Conservation (phyloP, 1,140 invertebrate genomes). For the Anastatus disparis region DNA sequence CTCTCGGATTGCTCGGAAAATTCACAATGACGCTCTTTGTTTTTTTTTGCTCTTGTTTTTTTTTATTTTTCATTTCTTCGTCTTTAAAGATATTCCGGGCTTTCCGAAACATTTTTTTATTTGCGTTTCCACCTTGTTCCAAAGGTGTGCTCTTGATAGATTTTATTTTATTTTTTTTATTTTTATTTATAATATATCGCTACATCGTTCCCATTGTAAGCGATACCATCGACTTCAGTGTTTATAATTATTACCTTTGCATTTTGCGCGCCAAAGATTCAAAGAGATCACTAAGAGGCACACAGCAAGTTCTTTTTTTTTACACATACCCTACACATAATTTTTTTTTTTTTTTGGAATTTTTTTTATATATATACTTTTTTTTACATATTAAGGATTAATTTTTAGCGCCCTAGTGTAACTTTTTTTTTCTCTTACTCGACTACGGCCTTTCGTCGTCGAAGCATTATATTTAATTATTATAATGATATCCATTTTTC, state of each 20-base stretch:
- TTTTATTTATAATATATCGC: constrained; percentile 20
- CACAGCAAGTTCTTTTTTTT: constrained; percentile 12
- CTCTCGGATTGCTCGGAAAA: constrained; percentile 20
- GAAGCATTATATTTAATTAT: constrained; percentile 1
- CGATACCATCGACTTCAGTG: constrained; percentile 14
- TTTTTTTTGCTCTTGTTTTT: background rate
- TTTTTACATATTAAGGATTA: constrained; percentile 9
- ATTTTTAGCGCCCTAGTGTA: constrained; percentile 5
- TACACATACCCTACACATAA: constrained; percentile 29
- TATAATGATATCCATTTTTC: constrained; percentile 19
- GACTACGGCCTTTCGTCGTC: constrained; percentile 3
- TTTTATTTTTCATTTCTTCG: too few relatives aligned
- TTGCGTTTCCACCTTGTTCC: background rate
- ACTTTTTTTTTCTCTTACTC: too few relatives aligned
- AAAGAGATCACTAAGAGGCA: constrained; percentile 23
- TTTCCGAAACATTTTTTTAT: too few relatives aligned
- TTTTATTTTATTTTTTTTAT: too few relatives aligned
- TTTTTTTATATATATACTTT: constrained; percentile 2
- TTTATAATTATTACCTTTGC: constrained; percentile 9
- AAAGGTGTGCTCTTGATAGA: too few relatives aligned
- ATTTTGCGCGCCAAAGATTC: constrained; percentile 17
- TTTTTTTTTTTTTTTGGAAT: constrained; percentile 9
- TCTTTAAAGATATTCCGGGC: constrained; percentile 1
- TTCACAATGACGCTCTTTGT: constrained; percentile 21
- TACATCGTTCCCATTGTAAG: too few relatives aligned